phyloP scores from a whole-genome alignment of 2,113 vertebrate species.

The Sakesphorus luctuosus region DNA sequence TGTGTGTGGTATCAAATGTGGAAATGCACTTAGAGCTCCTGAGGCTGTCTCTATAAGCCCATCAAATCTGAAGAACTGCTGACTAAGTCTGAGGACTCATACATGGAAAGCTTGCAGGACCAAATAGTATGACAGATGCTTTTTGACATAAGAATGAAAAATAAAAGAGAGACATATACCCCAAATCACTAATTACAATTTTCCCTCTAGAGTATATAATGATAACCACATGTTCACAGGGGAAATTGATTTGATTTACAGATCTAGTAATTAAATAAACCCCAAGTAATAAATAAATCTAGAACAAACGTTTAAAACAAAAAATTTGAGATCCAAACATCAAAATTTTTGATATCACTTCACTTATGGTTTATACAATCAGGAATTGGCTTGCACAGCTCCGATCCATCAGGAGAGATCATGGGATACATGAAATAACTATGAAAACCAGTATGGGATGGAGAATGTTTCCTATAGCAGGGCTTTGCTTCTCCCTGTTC shows the following conservation, averaged over 20 bases:
- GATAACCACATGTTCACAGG: background rate
- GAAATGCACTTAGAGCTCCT: constrained; percentile 16
- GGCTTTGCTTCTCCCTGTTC: background rate
- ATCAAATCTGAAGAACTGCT: constrained; percentile 19
- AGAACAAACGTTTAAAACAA: background rate
- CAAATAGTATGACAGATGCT: background rate
- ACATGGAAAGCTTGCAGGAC: background rate
- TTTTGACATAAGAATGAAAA: constrained; percentile 13
- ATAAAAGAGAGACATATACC: background rate
- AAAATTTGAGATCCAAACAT: background rate
- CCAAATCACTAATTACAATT: background rate
- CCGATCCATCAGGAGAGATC: background rate
- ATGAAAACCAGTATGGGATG: background rate
- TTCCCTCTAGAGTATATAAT: background rate
- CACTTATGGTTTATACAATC: background rate
- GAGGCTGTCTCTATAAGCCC: background rate
- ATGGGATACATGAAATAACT: background rate
- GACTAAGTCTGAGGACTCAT: background rate
- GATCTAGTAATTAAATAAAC: background rate
- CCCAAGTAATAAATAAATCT: background rate
- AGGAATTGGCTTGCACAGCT: background rate
- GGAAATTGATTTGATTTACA: background rate
- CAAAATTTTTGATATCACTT: background rate
- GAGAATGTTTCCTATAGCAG: background rate
- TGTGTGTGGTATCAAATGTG: constrained; percentile 5